A percentile compares a stretch with the other conserved stretches of the same genome.
Conservation (phyloP, 2,888 invertebrate species). For the Trilocha varians region DNA sequence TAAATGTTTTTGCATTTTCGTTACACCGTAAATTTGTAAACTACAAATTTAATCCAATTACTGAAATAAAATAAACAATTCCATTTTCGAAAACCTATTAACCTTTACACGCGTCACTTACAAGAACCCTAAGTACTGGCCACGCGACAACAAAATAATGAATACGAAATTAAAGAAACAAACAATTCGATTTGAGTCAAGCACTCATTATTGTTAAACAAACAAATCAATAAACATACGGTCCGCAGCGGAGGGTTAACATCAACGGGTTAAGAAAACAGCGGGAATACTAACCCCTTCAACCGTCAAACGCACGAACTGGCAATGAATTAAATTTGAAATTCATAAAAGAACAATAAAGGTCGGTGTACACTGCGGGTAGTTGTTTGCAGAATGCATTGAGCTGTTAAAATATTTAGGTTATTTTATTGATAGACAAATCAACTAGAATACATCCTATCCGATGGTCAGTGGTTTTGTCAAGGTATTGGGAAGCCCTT, state of each 20-base stretch:
- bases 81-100: too few species aligned
- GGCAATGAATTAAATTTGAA: constrained; percentile 8
- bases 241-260: constrained; percentile 1
- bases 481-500: too few species aligned
- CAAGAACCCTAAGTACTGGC: neutral
- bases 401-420: too few species aligned
- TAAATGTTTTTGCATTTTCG: too few species aligned
- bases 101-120: neutral
- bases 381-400: too few species aligned
- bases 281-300: constrained; percentile 2
- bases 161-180: neutral
- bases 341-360: constrained; percentile 13
- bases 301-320: constrained; percentile 7
- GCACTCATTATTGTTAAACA: constrained; percentile 9
- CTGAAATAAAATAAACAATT: too few species aligned
- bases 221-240: constrained; percentile 15
- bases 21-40: too few species aligned
- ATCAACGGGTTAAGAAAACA: constrained; percentile 6
- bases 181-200: constrained; percentile 3
- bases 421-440: too few species aligned
- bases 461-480: too few species aligned
- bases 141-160: constrained; percentile 1
- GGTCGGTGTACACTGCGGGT: too few species aligned
- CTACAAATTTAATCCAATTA: too few species aligned
- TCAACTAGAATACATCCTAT: too few species aligned